A percentile compares a stretch with the other conserved stretches of the same genome.
Conservation (phyloP, 2,797 vertebrate genomes). For the Thamnophis elegans region DNA sequence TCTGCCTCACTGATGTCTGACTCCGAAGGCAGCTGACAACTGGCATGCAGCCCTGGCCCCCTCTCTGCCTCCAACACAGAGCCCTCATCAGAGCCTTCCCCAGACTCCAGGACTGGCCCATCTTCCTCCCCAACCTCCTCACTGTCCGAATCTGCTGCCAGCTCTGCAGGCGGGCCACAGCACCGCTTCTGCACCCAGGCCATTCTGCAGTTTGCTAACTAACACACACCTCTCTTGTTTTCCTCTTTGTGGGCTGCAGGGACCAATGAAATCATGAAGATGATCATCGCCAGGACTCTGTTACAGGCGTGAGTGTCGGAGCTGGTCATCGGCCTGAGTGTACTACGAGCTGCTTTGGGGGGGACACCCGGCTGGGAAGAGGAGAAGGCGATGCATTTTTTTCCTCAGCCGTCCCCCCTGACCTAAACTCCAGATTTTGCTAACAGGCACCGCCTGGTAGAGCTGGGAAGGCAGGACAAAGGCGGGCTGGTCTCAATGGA, state of each 20-base stretch:
- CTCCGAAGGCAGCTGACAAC: too few relatives aligned
- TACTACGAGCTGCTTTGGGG: background rate
- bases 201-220: background rate
- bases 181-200: background rate
- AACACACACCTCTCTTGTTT: background rate
- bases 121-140: too few relatives aligned
- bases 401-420: background rate
- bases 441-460: conserved; percentile 35
- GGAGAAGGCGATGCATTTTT: background rate
- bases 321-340: fast-evolving
- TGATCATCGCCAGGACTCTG: conserved; percentile 89
- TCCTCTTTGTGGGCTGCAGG: conserved; percentile 67
- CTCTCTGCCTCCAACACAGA: too few relatives aligned
- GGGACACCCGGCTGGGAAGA: background rate
- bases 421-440: conserved; percentile 4
- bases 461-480: background rate
- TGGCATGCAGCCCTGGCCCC: too few relatives aligned
- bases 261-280: conserved; percentile 96
- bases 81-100: too few relatives aligned
- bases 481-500: background rate
- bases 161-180: too few relatives aligned
- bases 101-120: too few relatives aligned
- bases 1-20: too few relatives aligned
- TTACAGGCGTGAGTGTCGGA: conserved; percentile 71
- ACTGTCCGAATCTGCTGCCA: too few relatives aligned